A percentile compares a stretch with the other conserved stretches of the same genome.
These are phyloP conservation scores for Pandemis corylana DNA, from an alignment of 2,888 invertebrate species.

Conservation along the genomic window DNA sequence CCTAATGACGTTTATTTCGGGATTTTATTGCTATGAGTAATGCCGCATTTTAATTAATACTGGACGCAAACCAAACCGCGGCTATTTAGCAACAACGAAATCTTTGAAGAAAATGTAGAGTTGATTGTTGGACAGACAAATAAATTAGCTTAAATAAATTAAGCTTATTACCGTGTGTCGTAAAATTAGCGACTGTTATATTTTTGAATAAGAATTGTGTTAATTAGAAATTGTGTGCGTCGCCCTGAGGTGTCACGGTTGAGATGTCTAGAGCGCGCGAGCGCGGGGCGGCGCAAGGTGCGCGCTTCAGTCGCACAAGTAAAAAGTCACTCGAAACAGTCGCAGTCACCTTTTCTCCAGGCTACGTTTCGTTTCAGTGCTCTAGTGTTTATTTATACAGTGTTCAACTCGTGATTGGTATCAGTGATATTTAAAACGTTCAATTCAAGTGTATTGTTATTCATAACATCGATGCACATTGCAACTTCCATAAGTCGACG, in stretches of 20 bases:
- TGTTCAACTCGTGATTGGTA: slow-evolving; percentile 1
- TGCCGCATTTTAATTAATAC: neutral
- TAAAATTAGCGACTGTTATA: slow-evolving; percentile 26
- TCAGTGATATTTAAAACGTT: slow-evolving; percentile 8
- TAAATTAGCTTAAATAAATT: neutral
- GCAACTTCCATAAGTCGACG: neutral
- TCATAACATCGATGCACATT: neutral
- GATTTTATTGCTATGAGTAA: no score
- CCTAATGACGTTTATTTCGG: no score
- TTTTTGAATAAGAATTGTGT: slow-evolving; percentile 57
- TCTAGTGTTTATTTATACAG: slow-evolving; percentile 17
- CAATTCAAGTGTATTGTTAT: neutral
- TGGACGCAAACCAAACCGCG: neutral
- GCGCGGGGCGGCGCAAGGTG: slow-evolving; percentile 36
- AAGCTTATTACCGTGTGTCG: slow-evolving; percentile 19
- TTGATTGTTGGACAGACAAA: neutral
- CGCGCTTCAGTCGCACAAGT: slow-evolving; percentile 39
- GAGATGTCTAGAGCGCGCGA: slow-evolving; percentile 62
- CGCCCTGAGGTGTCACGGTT: slow-evolving; percentile 78
- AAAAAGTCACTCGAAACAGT: slow-evolving; percentile 47
- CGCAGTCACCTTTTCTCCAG: slow-evolving; percentile 52
- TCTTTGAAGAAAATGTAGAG: neutral
- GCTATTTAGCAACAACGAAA: neutral
- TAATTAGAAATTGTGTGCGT: slow-evolving; percentile 67
- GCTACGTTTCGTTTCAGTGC: slow-evolving; percentile 36